Base-by-base conservation (phyloP, 2,888 invertebrate genomes). In the Caenorhabditis becei region DNA sequence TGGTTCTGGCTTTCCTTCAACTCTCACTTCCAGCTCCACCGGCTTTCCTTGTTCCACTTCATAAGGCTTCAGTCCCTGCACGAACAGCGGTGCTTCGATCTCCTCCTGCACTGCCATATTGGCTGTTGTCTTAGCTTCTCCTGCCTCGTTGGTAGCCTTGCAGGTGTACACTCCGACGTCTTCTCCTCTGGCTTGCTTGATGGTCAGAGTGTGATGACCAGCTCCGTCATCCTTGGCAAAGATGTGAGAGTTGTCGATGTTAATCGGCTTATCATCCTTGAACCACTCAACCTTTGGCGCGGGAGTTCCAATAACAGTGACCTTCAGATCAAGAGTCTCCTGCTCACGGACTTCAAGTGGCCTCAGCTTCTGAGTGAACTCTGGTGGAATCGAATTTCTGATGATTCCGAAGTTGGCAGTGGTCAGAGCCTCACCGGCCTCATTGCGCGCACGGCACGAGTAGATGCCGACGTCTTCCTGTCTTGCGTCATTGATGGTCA, bases 1-100 rank as follows among this genome's bases (percentile, higher is more conserved):
- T 0, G 98, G 97, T 89, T 95, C 94, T 0, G 98, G 98, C 56
- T 95, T 95, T 3, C 97, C 97, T 11, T 94, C 94, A 59, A 97
- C 95, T 77, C 95, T 93, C 14, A 97, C 97, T 89, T 95, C 95
- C 37, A 98, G 92, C 65, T 94, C 93, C 1, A 94, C 95, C 67
- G 94, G 94, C 82, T 94, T 94, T 26, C 86, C 86, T 80, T 83
- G 82, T 51, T 84, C 85, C 10, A 83, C 80, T 70, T 88, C 85
- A n/a, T 87, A 49, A n/a, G 81, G 77, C 63, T 83, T 84, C 44
- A 89, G 41, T 20, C 87, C 87, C 51, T 88, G 84, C 32, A 83
- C 83, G 63, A 86, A 87, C 71, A 84, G 56, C n/a, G 89, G 88
- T 16, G 88, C 88, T 61, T 85, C 85, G 44, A 87, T 74, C 28